These are phyloP conservation scores for Neodiprion lecontei DNA, from an alignment of 1,140 invertebrate species.

Conservation along the genomic window DNA sequence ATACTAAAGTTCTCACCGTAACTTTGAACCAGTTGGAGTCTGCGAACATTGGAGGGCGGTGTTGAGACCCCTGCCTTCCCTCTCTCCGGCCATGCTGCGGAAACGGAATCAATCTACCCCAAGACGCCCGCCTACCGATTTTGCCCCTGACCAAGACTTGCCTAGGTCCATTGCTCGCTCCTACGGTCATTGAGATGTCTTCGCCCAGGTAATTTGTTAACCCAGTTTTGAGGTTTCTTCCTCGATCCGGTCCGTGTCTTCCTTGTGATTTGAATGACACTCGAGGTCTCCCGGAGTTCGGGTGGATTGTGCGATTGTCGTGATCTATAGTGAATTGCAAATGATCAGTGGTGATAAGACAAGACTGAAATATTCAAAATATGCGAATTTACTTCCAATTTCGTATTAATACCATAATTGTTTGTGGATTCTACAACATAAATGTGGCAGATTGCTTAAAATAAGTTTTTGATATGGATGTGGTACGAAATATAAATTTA, in stretches of 20 bases:
- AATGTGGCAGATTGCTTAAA: too few species aligned
- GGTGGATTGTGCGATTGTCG: slow-evolving; percentile 39
- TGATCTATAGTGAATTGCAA: slow-evolving; percentile 33
- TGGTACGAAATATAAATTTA: too few species aligned
- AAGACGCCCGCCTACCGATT: slow-evolving; percentile 24
- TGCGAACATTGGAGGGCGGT: slow-evolving; percentile 16
- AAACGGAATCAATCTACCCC: slow-evolving; percentile 43
- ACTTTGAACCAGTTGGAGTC: slow-evolving; percentile 68
- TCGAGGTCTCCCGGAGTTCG: slow-evolving; percentile 33
- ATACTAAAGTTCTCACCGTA: slow-evolving; percentile 51
- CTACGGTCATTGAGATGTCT: slow-evolving; percentile 42
- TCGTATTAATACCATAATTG: background rate
- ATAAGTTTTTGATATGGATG: too few species aligned
- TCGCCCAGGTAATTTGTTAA: slow-evolving; percentile 35
- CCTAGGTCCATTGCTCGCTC: slow-evolving; percentile 36
- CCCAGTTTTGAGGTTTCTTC: slow-evolving; percentile 9
- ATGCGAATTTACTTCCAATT: background rate
- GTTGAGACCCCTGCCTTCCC: background rate
- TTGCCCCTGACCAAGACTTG: slow-evolving; percentile 33
- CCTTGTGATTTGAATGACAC: slow-evolving; percentile 45
- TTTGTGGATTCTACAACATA: background rate
- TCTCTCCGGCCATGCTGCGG: slow-evolving; percentile 32
- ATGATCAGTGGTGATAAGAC: slow-evolving; percentile 1
- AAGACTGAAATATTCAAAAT: slow-evolving; percentile 18
- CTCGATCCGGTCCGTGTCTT: background rate